Conservation (phyloP, 2,888 invertebrate species). For the Acleris laterana region DNA sequence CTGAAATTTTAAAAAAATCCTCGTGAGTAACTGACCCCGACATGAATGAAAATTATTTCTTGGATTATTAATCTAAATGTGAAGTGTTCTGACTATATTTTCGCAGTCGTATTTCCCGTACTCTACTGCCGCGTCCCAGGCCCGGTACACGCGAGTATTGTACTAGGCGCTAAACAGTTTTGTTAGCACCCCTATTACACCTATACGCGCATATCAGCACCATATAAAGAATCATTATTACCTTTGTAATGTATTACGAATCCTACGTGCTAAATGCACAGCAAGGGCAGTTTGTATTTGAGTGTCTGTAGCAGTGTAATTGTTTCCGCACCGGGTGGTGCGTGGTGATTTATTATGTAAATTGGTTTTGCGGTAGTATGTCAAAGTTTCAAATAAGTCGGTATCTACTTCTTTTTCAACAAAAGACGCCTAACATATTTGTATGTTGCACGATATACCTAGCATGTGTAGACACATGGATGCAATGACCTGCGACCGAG, state of each 20-base stretch:
- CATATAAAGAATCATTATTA: conserved; percentile 79
- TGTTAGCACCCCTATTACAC: conserved; percentile 69
- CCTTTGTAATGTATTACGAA: conserved; percentile 62
- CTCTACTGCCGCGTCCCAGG: conserved; percentile 4
- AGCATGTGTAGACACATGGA: conserved; percentile 8
- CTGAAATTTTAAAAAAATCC: conserved; percentile 58
- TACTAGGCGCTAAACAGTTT: conserved; percentile 58
- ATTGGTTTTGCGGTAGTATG: conserved; percentile 16
- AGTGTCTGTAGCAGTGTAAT: conserved; percentile 39
- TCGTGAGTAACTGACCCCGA: neutral
- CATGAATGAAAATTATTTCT: too few relatives aligned
- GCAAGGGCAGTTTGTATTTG: conserved; percentile 65
- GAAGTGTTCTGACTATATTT: neutral
- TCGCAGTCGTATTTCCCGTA: neutral
- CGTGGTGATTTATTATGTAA: conserved; percentile 20
- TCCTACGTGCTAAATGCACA: conserved; percentile 67
- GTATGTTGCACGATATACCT: neutral
- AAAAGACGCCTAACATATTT: neutral
- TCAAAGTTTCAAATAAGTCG: neutral
- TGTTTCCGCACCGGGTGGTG: conserved; percentile 28
- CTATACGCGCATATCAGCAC: conserved; percentile 65
- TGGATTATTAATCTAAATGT: neutral
- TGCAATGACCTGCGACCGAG: conserved; percentile 31
- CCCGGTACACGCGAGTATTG: conserved; percentile 43
- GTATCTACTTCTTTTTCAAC: neutral